Conservation (phyloP, 2,113 vertebrate species). For the Chauna torquata region DNA sequence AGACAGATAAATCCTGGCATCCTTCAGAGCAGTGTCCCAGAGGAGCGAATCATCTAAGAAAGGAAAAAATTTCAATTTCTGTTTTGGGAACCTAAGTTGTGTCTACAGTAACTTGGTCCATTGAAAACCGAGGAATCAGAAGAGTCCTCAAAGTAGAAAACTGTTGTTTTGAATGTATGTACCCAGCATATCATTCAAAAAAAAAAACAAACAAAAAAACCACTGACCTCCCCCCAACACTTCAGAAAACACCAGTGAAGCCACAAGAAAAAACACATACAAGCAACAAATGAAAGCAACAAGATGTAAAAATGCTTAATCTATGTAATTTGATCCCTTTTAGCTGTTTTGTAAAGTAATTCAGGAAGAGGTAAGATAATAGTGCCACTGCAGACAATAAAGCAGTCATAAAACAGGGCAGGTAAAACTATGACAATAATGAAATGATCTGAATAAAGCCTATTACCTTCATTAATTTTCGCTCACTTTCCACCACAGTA, state of each 20-base stretch:
- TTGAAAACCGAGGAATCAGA: neutral
- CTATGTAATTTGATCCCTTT: conserved; percentile 15
- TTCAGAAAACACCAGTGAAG: neutral
- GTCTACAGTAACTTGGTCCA: fast-evolving
- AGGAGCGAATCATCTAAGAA: neutral
- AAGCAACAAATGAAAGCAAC: neutral
- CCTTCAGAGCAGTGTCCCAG: neutral
- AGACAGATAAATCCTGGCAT: neutral
- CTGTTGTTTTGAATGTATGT: neutral
- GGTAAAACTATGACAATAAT: conserved; percentile 51
- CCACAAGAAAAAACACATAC: neutral
- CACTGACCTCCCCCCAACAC: no score
- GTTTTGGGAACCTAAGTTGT: neutral
- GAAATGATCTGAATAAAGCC: conserved; percentile 45
- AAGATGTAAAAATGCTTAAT: neutral
- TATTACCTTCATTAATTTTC: conserved; percentile 70
- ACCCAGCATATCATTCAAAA: neutral
- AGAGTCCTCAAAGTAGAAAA: neutral
- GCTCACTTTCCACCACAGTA: conserved; percentile 43
- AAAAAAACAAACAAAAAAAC: neutral
- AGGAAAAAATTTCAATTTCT: neutral
- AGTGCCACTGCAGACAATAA: conserved; percentile 34
- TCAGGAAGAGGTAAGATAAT: neutral
- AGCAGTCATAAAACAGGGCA: neutral
- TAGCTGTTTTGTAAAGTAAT: conserved; percentile 13